Conservation (phyloP, 2,888 invertebrate genomes). For the Oligia latruncula region DNA sequence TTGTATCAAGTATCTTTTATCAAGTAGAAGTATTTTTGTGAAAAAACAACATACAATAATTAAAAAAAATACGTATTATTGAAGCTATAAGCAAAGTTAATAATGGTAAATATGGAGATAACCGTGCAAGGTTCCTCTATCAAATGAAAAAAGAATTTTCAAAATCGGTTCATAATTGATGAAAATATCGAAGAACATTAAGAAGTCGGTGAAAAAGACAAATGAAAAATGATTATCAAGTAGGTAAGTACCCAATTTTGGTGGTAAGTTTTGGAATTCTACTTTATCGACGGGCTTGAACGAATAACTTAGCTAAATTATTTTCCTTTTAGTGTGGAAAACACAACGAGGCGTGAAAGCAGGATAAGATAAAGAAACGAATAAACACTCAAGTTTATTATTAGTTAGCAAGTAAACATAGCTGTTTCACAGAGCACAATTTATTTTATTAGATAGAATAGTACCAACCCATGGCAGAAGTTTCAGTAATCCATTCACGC, state of each 20-base stretch:
- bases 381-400: conserved; percentile 29
- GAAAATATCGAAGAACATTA: neutral
- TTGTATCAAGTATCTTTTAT: neutral
- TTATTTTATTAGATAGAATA: conserved; percentile 16
- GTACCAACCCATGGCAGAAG: no score
- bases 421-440: conserved; percentile 8
- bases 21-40: neutral
- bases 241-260: neutral
- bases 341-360: conserved; percentile 2
- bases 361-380: conserved; percentile 14
- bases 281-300: neutral
- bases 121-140: no score
- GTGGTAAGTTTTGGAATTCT: neutral
- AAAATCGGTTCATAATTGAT: neutral
- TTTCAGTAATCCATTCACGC: no score
- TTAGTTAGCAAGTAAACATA: conserved; percentile 4
- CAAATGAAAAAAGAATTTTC: neutral
- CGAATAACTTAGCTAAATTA: neutral
- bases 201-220: neutral
- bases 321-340: neutral
- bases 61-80: neutral
- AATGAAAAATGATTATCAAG: neutral
- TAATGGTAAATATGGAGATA: no score
- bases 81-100: neutral
- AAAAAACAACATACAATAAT: neutral